Evolutionary conservation across 2,888 invertebrate species (phyloP), one percentile per base, ranked within the genome.

Genomic region (Phorcus lineatus): DNA sequence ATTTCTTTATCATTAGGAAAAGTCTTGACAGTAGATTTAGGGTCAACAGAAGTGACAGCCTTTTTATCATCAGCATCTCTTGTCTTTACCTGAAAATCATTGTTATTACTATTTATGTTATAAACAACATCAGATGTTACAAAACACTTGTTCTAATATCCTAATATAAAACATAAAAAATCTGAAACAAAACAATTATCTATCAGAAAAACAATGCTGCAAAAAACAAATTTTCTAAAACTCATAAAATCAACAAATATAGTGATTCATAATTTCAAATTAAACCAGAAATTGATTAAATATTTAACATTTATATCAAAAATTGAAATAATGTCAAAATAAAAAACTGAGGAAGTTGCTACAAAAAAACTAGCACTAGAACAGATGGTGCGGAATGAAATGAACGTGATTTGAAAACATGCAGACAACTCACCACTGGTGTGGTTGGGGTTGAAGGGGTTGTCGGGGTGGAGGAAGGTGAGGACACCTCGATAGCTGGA

Each of bases 401-500:
- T 40, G 57, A 77, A 55, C n/a, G 31, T 53, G 17, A 80, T 17
- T 54, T 19, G 17, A 75, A 36, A 53, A 53, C 52, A 75, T 75
- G 76, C 53, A 54, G 76, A 76, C 24, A 76, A 55, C 76, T 76
- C 54, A 76, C 54, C 76, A 76, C 55, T 7, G 76, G 75, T 31
- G 67, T 67, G 24, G 67, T 31, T 24, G 67, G 67, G 40, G 74
- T 74, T 40, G 74, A 52, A 16, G 70, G 19, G 11, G 31, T 54
- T 9, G 75, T 9, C 13, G 31, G 22, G n/a, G 75, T 28, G 3
- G 75, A 53, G 17, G 76, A 17, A 17, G 78, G 16, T 62, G 40
- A 75, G 28, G 55, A 36, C 74, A 57, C 67, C 47, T 53, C 66
- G n/a, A 70, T 52, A n/a, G 36, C 52, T 53, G 36, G 52, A 66